Evolutionary conservation across 1,140 invertebrate species (phyloP).

Genomic region (Chironomus striatipennis): DNA sequence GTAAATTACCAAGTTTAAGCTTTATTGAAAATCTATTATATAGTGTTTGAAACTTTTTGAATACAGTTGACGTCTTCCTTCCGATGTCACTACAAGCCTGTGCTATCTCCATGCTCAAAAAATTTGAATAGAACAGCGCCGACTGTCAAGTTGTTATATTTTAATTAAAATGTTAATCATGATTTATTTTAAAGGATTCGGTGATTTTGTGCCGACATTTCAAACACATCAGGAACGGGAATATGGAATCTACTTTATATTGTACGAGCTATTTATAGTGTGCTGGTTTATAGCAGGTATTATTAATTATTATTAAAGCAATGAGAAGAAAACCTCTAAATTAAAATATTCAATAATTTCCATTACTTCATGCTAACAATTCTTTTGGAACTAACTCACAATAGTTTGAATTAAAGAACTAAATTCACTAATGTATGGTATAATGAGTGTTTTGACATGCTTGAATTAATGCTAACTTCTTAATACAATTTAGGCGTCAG

Average conservation of each 20-base stretch:
- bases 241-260: constrained; percentile 38
- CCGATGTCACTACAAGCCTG: not conserved
- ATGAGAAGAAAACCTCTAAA: not conserved
- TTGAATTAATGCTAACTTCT: constrained; percentile 63
- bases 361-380: not conserved
- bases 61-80: not conserved
- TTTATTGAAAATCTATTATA: not conserved
- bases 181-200: constrained; percentile 51
- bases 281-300: constrained; percentile 17
- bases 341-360: not conserved
- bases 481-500: constrained; percentile 89
- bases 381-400: not conserved
- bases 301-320: not conserved
- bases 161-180: too few relatives aligned
- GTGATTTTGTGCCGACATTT: constrained; percentile 73
- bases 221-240: constrained; percentile 36
- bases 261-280: constrained; percentile 39
- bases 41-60: not conserved
- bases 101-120: not conserved
- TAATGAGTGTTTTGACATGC: constrained; percentile 52
- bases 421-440: constrained; percentile 47
- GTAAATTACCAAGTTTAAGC: not conserved
- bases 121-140: too few relatives aligned
- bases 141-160: too few relatives aligned
- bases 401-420: constrained; percentile 32